Evolutionary conservation across 2,113 vertebrate genomes (phyloP), one percentile per base, ranked within the genome.

Genomic region (Protomyctophum bolini): DNA sequence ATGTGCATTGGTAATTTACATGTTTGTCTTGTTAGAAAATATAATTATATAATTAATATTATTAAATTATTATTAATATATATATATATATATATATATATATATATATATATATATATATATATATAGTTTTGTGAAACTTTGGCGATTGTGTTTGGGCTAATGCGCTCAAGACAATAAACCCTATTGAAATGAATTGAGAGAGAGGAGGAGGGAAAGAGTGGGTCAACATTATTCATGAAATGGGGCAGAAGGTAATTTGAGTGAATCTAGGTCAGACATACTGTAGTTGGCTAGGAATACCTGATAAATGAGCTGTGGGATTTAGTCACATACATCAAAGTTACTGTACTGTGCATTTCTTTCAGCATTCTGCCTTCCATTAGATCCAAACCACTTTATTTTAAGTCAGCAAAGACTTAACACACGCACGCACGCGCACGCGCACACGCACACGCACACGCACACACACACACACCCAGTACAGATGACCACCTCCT

Each of bases 231-330:
- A 54, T 10, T 12, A 54, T 54, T 41, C 33, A 41, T 41, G 33
- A 41, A 41, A 4, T 54, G n/a, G 51, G 50, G 15, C 57, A 21
- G 10, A 33, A 8, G 28, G 54, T 46, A 14, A 5, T 54, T 41
- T 8, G 11, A 54, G 21, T 15, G 15, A 82, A 76, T 75, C 14
- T 68, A 67, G 76, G 70, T 86, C 63, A 8, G 52, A 21, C 45
- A 29, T 8, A 21, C 21, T 21, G 21, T 21, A 77, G 55, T 12
- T 55, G 58, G 63, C 29, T 51, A 60, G 12, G 57, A n/a, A 65
- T 66, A 48, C 14, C 46, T 50, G 21, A 73, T 54, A 67, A 69
- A 76, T 71, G 28, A 70, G 21, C 10, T 9, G 11, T 29, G 52
- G 61, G 61, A 49, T 48, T 21, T 63, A 21, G 14, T 15, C 12